Conservation (phyloP, 2,888 invertebrate genomes). For the Standfussiana lucernea region DNA sequence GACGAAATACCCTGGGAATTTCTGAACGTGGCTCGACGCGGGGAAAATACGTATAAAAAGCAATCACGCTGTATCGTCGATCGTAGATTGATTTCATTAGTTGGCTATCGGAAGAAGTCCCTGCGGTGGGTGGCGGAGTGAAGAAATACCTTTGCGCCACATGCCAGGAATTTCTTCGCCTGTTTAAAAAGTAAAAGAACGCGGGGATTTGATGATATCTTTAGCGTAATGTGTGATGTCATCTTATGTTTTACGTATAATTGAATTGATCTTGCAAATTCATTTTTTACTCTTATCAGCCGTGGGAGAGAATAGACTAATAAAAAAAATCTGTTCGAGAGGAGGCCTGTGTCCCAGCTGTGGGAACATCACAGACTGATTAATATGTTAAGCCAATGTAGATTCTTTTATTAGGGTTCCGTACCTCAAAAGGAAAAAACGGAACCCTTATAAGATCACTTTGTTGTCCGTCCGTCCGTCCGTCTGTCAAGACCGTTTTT, state of each 20-base stretch:
- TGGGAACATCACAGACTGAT: neutral
- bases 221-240: neutral
- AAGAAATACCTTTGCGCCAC: constrained; percentile 44
- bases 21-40: constrained; percentile 51
- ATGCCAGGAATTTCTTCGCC: constrained; percentile 23
- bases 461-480: too few relatives aligned
- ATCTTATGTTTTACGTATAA: too few relatives aligned
- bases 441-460: too few relatives aligned
- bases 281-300: too few relatives aligned
- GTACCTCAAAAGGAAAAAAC: too few relatives aligned
- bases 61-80: constrained; percentile 70
- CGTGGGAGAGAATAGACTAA: too few relatives aligned
- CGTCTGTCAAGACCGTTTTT: too few relatives aligned
- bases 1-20: constrained; percentile 61
- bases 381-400: neutral
- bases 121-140: constrained; percentile 35
- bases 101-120: constrained; percentile 62
- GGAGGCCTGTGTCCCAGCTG: neutral
- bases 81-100: constrained; percentile 74
- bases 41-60: constrained; percentile 65
- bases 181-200: constrained; percentile 32
- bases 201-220: constrained; percentile 12
- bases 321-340: too few relatives aligned
- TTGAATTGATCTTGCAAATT: too few relatives aligned
- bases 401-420: too few relatives aligned